These are phyloP conservation scores for Matsumyia berberina DNA, from an alignment of 2,888 invertebrate species.

Conservation along the genomic window DNA sequence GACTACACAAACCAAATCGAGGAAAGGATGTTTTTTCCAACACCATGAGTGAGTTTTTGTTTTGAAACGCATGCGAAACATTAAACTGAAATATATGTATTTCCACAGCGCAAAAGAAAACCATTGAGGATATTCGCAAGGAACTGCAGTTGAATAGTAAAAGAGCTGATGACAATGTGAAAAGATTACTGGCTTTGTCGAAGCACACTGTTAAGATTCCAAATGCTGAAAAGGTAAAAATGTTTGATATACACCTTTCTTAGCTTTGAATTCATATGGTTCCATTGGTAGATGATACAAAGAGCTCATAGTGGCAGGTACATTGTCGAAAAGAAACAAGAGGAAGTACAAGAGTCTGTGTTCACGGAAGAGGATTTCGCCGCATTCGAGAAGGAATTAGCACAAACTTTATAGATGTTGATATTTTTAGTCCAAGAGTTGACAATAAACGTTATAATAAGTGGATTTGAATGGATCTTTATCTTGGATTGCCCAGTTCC, in stretches of 20 bases:
- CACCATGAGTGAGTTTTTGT: not conserved
- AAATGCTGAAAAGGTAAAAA: slow-evolving; percentile 43
- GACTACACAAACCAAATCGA: slow-evolving; percentile 1
- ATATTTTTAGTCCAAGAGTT: not conserved
- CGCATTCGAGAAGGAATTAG: slow-evolving; percentile 63
- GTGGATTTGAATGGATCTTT: not conserved
- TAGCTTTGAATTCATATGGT: not conserved
- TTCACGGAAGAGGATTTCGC: slow-evolving; percentile 69
- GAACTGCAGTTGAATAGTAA: slow-evolving; percentile 25
- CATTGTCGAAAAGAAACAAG: slow-evolving; percentile 23
- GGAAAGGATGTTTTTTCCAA: not conserved
- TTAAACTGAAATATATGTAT: not conserved
- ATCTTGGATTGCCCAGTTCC: too few relatives aligned
- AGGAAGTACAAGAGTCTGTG: slow-evolving; percentile 51
- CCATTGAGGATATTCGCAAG: slow-evolving; percentile 46
- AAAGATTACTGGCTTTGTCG: slow-evolving; percentile 43
- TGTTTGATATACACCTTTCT: not conserved
- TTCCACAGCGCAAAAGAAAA: slow-evolving; percentile 35
- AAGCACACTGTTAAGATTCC: slow-evolving; percentile 47
- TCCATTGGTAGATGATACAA: slow-evolving; percentile 31
- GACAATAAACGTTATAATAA: slow-evolving; percentile 3
- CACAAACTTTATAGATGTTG: slow-evolving; percentile 14
- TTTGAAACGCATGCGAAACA: not conserved
- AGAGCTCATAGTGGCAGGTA: slow-evolving; percentile 45
- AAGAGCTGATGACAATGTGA: slow-evolving; percentile 42